Percentiles rank a stretch among this genome's conserved stretches.
phyloP scores from a whole-genome alignment of 2,113 vertebrate species.

The Echinops telfairi region DNA sequence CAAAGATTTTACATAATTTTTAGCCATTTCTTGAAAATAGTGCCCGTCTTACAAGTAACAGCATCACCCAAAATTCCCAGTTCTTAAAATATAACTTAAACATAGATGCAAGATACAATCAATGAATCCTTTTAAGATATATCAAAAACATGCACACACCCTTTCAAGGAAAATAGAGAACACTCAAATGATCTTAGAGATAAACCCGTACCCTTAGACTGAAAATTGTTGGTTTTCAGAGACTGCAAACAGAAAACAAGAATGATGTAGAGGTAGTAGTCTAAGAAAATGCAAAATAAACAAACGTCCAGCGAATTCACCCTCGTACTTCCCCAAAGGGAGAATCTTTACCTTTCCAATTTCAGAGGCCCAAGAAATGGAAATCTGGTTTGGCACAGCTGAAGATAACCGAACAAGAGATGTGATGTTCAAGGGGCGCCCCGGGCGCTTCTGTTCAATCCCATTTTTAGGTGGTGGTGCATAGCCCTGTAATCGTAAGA shows the following conservation, averaged over 20 bases:
- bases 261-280: background rate
- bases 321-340: background rate
- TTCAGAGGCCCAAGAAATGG: slow-evolving; percentile 97
- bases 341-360: slow-evolving; percentile 93
- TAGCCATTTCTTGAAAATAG: slow-evolving; percentile 41
- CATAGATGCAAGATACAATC: background rate
- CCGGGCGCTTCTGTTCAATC: slow-evolving; percentile 97
- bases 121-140: slow-evolving; percentile 40
- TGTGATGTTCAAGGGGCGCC: slow-evolving; percentile 96
- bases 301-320: background rate
- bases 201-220: background rate
- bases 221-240: slow-evolving; percentile 21
- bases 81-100: slow-evolving; percentile 41
- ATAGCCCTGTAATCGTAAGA: slow-evolving; percentile 90
- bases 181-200: slow-evolving; percentile 8
- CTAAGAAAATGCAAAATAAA: background rate
- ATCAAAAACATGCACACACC: slow-evolving; percentile 18
- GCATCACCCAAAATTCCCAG: background rate
- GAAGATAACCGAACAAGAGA: slow-evolving; percentile 96
- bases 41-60: background rate
- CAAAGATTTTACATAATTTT: slow-evolving; percentile 29
- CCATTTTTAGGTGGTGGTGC: slow-evolving; percentile 97
- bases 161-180: slow-evolving; percentile 53
- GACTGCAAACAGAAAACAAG: background rate
- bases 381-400: slow-evolving; percentile 98